Base-by-base conservation (phyloP, 2,888 invertebrate genomes). In the Philopedon plagiatum region DNA sequence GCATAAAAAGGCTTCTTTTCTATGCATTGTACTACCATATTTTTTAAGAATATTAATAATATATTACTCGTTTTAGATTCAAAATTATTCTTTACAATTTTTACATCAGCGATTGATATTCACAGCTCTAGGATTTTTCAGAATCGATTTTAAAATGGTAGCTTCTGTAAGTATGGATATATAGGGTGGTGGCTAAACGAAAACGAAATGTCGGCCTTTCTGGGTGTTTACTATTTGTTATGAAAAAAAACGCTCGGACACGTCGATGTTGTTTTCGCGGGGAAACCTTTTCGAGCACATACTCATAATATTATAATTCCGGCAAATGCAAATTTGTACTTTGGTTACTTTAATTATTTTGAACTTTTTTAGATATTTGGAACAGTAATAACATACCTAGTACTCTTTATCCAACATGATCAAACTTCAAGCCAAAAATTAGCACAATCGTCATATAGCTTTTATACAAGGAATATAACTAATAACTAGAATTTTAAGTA, bases 11-110 rank as follows among this genome's bases (percentile, higher is more conserved):
- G n/a, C n/a, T n/a, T n/a, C n/a, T n/a, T n/a, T n/a, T n/a, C n/a
- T n/a, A n/a, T n/a, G n/a, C n/a, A n/a, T n/a, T n/a, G n/a, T n/a
- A n/a, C n/a, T n/a, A n/a, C n/a, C n/a, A n/a, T n/a, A n/a, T n/a
- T n/a, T n/a, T n/a, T n/a, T n/a, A n/a, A n/a, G n/a, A n/a, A n/a
- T n/a, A n/a, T n/a, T n/a, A n/a, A n/a, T n/a, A n/a, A n/a, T n/a
- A n/a, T n/a, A n/a, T n/a, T n/a, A n/a, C n/a, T n/a, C n/a, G n/a
- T 54, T 68, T 49, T 37, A 68, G 68, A 41, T 68, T 54, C 19
- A 37, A 32, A 58, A 13, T 15, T 61, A 44, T 32, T 68, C 54
- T 4, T 7, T 68, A 2, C 51, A 68, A 11, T 62, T 68, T 18
- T 37, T 60, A 49, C 68, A 68, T 18, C 68, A 68, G 29, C 61